Conservation (phyloP, 1,140 invertebrate genomes). For the Wasmannia auropunctata region DNA sequence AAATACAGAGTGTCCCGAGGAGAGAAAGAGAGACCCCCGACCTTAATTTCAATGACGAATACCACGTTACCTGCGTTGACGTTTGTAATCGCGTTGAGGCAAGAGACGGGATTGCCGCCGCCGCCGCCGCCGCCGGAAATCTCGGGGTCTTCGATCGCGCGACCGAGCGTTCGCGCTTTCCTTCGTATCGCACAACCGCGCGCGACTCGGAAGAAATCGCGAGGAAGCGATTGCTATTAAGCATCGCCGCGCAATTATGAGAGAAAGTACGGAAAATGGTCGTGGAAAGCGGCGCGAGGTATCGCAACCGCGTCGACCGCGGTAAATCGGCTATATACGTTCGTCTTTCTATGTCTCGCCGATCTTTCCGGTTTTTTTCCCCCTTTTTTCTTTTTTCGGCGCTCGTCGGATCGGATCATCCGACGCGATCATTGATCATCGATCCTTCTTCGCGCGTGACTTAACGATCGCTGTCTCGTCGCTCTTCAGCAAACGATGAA, state of each 20-base stretch:
- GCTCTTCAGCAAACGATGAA: neutral
- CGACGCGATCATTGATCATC: neutral
- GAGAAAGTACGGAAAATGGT: conserved; percentile 37
- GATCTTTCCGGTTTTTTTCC: neutral
- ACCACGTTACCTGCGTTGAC: neutral
- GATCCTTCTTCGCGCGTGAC: neutral
- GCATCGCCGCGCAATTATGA: conserved; percentile 1
- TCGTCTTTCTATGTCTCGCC: neutral
- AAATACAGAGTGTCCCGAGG: neutral
- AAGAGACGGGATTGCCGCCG: neutral
- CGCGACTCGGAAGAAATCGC: neutral
- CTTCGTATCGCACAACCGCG: neutral
- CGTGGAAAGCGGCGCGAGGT: neutral
- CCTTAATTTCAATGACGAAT: conserved; percentile 12
- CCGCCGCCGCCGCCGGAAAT: neutral
- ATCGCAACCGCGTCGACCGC: neutral
- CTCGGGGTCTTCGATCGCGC: neutral
- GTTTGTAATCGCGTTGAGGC: neutral
- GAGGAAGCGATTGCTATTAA: neutral
- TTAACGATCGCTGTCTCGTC: neutral
- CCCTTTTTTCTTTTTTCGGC: neutral
- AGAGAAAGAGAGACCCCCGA: neutral
- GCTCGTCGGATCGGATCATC: neutral
- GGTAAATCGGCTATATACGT: neutral
- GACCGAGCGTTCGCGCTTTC: neutral